Base-by-base conservation (phyloP, 2,888 invertebrate species). In the Yponomeuta evonymella region DNA sequence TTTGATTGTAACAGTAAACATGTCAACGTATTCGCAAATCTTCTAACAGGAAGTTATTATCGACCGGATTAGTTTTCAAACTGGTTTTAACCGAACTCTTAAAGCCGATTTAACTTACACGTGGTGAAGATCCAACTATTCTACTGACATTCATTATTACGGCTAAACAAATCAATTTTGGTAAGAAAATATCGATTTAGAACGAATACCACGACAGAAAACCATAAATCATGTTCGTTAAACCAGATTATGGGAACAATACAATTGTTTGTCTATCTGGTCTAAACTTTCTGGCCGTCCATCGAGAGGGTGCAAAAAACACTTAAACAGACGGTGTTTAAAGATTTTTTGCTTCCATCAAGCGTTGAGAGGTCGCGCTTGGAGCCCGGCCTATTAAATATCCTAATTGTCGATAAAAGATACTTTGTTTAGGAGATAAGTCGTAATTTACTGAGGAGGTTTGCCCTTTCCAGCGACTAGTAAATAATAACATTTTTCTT, bases 321-420 rank as follows among this genome's bases (percentile, higher is more conserved):
- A 58, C 51, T 15, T 12, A 15, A 58, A 58, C 51, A 58, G 51
- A 51, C 51, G 51, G 51, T 51, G 5, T 51, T 58, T 58, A 58
- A 15, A 74, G 68, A 73, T 82, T 81, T 86, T 85, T 86, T 86
- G 80, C 77, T 74, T 73, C 72, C 75, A 74, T 72, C 71, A 75
- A 71, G 77, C 75, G 83, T 75, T 80, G 81, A 86, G 77, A 83
- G 81, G 77, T 76, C 83, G 75, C 77, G 74, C 74, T 81, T 83
- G 85, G 86, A 84, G 85, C 82, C 77, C 76, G 72, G 72, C 70
- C 76, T 75, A 75, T 78, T 76, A 62, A 69, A 76, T 78, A 76
- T 77, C 77, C 80, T 83, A 80, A 85, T 87, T 83, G 85, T 79
- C 77, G 76, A 77, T 77, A 79, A 79, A 58, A 58, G 2, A 77